phyloP scores from a whole-genome alignment of 1,140 invertebrate genomes.

The Ips typographus region DNA sequence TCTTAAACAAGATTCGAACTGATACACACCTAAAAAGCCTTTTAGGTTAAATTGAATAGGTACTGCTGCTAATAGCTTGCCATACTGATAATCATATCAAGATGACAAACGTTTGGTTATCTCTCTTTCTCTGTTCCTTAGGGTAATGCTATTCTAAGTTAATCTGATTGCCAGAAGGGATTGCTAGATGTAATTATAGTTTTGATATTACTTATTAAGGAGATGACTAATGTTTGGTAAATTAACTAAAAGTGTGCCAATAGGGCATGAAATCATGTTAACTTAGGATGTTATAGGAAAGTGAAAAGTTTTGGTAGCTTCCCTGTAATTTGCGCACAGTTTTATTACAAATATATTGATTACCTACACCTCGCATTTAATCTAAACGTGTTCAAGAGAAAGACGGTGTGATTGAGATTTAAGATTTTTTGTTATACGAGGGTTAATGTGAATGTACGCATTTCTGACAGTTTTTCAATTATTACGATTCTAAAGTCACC shows the following conservation, averaged over 20 bases:
- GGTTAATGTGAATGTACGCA: neutral
- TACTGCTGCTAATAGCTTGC: neutral
- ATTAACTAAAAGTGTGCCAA: no score
- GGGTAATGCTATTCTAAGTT: neutral
- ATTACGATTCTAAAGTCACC: no score
- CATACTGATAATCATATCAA: neutral
- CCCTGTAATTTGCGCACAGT: no score
- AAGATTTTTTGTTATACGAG: slow-evolving; percentile 1
- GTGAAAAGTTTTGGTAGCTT: no score
- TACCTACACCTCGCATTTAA: no score
- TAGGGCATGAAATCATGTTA: no score
- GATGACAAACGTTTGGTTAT: neutral
- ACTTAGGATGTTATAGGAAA: no score
- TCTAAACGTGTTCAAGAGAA: no score
- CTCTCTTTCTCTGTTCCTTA: neutral
- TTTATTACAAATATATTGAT: no score
- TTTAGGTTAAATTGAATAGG: slow-evolving; percentile 3
- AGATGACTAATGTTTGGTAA: no score
- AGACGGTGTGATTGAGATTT: neutral
- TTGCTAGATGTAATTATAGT: neutral
- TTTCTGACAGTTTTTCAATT: no score
- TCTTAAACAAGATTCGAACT: neutral
- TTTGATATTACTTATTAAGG: no score
- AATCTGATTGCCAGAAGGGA: neutral
- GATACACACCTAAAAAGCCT: neutral